Conservation (phyloP, 2,797 vertebrate species). For the Hoplostethus mediterraneus region DNA sequence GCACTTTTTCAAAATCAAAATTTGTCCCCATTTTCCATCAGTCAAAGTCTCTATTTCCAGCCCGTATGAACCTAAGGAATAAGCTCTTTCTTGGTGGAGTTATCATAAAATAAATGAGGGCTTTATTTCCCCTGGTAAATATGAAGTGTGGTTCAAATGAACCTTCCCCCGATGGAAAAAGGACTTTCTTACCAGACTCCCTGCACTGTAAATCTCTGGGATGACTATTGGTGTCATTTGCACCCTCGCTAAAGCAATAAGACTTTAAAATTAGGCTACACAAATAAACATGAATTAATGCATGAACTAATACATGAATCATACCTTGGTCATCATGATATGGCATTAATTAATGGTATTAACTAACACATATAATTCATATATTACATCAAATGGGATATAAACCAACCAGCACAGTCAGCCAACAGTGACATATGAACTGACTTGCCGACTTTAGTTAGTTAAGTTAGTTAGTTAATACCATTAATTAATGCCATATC, state of each 20-base stretch:
- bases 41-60: slow-evolving; percentile 3
- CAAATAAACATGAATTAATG: no score
- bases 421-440: no score
- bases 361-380: no score
- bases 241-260: slow-evolving; percentile 22
- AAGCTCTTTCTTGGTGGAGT: background rate
- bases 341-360: no score
- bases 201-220: slow-evolving; percentile 18
- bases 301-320: no score
- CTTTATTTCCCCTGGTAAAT: slow-evolving; percentile 53
- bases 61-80: background rate
- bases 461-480: no score
- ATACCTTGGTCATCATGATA: no score
- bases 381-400: no score
- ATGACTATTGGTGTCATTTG: slow-evolving; percentile 35
- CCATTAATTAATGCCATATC: no score
- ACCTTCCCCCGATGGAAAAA: slow-evolving; percentile 7
- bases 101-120: slow-evolving; percentile 29
- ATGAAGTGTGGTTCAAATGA: slow-evolving; percentile 19
- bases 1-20: background rate
- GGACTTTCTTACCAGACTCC: slow-evolving; percentile 18
- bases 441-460: no score
- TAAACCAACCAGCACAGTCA: no score
- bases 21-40: slow-evolving; percentile 22
- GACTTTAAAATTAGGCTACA: no score